phyloP scores from a whole-genome alignment of 2,113 vertebrate species.

The Trichomycterus rosablanca region DNA sequence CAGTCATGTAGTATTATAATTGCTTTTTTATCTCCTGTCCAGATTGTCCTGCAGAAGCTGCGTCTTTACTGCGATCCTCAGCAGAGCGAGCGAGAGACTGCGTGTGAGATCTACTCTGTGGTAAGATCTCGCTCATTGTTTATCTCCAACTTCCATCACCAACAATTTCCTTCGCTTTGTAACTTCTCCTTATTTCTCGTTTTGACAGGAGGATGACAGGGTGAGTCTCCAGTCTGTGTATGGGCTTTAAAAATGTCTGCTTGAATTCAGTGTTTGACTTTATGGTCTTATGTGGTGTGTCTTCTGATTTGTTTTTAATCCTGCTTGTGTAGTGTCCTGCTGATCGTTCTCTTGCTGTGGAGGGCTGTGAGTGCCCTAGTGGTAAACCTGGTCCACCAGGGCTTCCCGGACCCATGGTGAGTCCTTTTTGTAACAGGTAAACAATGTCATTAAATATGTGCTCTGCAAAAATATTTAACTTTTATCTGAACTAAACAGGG shows the following conservation, averaged over 20 bases:
- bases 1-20: no score
- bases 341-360: conserved; percentile 36
- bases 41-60: conserved; percentile 62
- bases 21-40: background rate
- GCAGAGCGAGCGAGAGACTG: conserved; percentile 59
- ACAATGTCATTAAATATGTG: no score
- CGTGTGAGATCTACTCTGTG: conserved; percentile 62
- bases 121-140: conserved; percentile 42
- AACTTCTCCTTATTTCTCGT: conserved; percentile 13
- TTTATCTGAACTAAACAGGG: conserved; percentile 37
- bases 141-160: no score
- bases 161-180: background rate
- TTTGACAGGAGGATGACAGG: conserved; percentile 47
- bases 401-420: conserved; percentile 51
- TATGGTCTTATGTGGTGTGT: no score
- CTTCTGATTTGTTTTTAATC: background rate
- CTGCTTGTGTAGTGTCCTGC: conserved; percentile 38
- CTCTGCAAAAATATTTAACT: no score
- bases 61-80: conserved; percentile 61
- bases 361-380: conserved; percentile 43
- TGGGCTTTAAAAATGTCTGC: background rate
- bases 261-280: no score
- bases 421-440: no score
- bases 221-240: conserved; percentile 33
- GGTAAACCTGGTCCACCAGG: conserved; percentile 49